These are phyloP conservation scores for Lates calcarifer DNA, from an alignment of 2,113 vertebrate genomes.

Conservation along the genomic window DNA sequence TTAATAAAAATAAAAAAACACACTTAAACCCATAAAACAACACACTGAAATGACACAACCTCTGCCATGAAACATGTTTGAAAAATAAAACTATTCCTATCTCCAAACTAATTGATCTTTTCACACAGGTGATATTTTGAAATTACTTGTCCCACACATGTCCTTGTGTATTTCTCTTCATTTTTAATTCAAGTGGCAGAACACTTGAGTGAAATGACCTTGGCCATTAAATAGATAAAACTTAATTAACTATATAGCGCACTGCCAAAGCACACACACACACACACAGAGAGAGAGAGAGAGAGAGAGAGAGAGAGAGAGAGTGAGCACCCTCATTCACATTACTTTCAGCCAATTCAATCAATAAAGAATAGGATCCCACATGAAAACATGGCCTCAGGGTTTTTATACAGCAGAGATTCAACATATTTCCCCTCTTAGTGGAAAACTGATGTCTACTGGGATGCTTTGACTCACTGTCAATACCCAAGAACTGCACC, in stretches of 20 bases:
- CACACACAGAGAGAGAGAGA: slow-evolving; percentile 20
- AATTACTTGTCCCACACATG: not conserved
- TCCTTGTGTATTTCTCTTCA: not conserved
- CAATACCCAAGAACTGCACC: slow-evolving; percentile 68
- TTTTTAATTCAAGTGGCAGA: not conserved
- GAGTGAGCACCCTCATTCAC: slow-evolving; percentile 23
- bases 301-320: slow-evolving; percentile 10
- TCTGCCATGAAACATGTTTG: not conserved
- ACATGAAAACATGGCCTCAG: slow-evolving; percentile 65
- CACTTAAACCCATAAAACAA: not conserved
- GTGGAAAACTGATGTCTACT: slow-evolving; percentile 66
- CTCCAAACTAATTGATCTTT: not conserved
- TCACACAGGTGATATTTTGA: not conserved
- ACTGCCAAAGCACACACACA: slow-evolving; percentile 10
- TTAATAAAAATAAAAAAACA: not conserved
- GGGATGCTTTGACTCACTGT: slow-evolving; percentile 58
- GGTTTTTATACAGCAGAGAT: slow-evolving; percentile 54
- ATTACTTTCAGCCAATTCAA: slow-evolving; percentile 33
- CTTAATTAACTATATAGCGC: slow-evolving; percentile 7
- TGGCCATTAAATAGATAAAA: slow-evolving; percentile 19
- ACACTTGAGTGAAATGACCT: slow-evolving; percentile 28
- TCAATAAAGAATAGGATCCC: slow-evolving; percentile 65
- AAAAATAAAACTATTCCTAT: not conserved
- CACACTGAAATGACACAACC: not conserved
- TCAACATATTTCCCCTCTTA: slow-evolving; percentile 70